A percentile compares a stretch with the other conserved stretches of the same genome.
These are phyloP conservation scores for Caranx ignobilis DNA, from an alignment of 2,113 vertebrate genomes.

Conservation along the genomic window DNA sequence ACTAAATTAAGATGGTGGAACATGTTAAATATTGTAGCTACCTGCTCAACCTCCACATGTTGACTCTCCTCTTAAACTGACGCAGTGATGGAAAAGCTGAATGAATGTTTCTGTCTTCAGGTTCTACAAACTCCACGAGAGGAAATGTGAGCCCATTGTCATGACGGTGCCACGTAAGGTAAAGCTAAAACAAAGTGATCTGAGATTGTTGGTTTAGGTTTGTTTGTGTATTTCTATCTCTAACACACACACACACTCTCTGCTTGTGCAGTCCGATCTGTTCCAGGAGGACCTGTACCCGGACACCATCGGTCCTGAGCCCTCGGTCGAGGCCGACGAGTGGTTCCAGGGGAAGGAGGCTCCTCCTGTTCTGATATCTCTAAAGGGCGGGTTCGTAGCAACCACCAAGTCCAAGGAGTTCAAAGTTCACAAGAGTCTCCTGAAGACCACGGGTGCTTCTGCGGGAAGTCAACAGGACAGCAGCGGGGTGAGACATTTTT, in stretches of 20 bases:
- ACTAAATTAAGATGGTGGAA: neutral
- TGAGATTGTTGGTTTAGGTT: neutral
- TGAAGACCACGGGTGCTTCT: slow-evolving; percentile 74
- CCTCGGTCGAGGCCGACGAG: slow-evolving; percentile 88
- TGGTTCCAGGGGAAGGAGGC: slow-evolving; percentile 89
- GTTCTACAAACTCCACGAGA: slow-evolving; percentile 90
- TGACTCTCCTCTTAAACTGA: neutral
- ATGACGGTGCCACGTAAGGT: slow-evolving; percentile 92
- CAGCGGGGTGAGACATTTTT: slow-evolving; percentile 64
- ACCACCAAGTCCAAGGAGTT: slow-evolving; percentile 90
- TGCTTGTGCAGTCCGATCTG: slow-evolving; percentile 87
- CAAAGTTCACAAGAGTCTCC: slow-evolving; percentile 90
- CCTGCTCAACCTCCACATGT: neutral
- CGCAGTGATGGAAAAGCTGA: neutral
- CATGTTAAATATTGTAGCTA: neutral
- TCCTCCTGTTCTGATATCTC: slow-evolving; percentile 87
- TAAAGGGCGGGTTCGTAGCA: slow-evolving; percentile 88
- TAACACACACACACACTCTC: neutral
- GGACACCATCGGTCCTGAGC: slow-evolving; percentile 88
- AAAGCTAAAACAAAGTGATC: neutral
- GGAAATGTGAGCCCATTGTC: slow-evolving; percentile 88
- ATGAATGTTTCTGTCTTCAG: slow-evolving; percentile 61
- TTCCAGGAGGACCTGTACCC: slow-evolving; percentile 95
- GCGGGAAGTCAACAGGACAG: slow-evolving; percentile 50
- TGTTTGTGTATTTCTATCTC: neutral